Conservation (phyloP, 2,113 vertebrate genomes). For the Tretioscincus oriximinensis region DNA sequence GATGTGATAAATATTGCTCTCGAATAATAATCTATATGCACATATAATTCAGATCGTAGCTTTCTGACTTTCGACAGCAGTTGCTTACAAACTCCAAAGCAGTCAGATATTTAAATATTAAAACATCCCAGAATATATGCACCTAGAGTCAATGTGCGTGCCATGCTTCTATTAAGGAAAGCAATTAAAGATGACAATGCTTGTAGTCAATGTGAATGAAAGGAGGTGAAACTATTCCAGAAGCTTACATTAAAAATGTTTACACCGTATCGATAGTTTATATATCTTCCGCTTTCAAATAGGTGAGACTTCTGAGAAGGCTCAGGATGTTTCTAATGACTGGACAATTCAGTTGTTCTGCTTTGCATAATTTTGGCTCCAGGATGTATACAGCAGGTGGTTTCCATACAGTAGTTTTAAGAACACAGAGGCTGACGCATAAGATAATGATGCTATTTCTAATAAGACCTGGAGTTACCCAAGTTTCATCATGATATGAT, state of each 20-base stretch:
- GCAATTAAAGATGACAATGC: background rate
- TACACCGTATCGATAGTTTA: background rate
- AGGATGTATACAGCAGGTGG: background rate
- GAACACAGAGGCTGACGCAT: background rate
- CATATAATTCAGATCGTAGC: too few species aligned
- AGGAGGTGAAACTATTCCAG: background rate
- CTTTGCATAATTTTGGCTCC: background rate
- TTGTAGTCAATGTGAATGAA: background rate
- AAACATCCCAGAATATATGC: background rate
- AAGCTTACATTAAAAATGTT: background rate
- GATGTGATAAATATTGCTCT: background rate
- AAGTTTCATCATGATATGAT: background rate
- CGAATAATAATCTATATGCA: too few species aligned
- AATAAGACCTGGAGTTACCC: background rate
- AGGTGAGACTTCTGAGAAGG: background rate
- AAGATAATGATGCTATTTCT: background rate
- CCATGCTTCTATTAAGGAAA: background rate
- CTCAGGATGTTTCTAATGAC: background rate
- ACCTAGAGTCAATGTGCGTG: background rate
- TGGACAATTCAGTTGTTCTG: background rate
- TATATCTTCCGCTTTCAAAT: background rate
- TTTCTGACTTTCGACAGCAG: too few species aligned
- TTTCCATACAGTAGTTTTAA: background rate
- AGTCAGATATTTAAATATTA: background rate
- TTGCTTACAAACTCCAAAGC: background rate